Evolutionary conservation across 1,140 invertebrate genomes (phyloP), one percentile per base, ranked within the genome.

Genomic region (Oryctes rhinoceros): DNA sequence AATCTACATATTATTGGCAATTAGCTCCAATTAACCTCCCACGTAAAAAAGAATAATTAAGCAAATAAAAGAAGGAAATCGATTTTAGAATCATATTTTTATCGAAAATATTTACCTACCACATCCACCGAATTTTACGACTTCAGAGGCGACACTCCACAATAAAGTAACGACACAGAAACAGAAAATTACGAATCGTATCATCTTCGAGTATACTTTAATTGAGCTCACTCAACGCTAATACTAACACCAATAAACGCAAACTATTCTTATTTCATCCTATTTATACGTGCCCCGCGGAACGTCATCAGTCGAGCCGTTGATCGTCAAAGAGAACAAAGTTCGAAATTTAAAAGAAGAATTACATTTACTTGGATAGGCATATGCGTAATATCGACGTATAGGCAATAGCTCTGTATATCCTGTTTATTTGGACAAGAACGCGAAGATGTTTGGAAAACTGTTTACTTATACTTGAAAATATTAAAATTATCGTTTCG

Each of bases 111-210:
- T 71, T 71, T 71, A 71, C 65, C 65, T 71, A 71, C 65, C 65
- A 71, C 65, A 71, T 71, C 65, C 65, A 71, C 65, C 65, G 65
- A 71, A 71, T 30, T 71, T 71, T 9, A 71, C 65, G 3, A 71
- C 65, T 30, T 71, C 65, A 30, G 65, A 24, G 4, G 35, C 65
- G 11, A 71, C 65, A 37, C 65, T 37, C 24, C n/a, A 71, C 20
- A 71, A 20, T 20, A 71, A 37, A 20, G 65, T 71, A 24, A 71
- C 65, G 20, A 71, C 65, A 71, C 65, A 71, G 65, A 71, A 71
- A 71, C 65, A 71, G 65, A 71, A 71, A 71, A 71, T 37, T 13
- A 71, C 20, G 65, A 71, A 71, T 30, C 65, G 65, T n/a, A 71
- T 71, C 65, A 71, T 71, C 20, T 71, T 71, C 5, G 4, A 30